Evolutionary conservation across 2,113 vertebrate species (phyloP).

Genomic region (Nestor notabilis): DNA sequence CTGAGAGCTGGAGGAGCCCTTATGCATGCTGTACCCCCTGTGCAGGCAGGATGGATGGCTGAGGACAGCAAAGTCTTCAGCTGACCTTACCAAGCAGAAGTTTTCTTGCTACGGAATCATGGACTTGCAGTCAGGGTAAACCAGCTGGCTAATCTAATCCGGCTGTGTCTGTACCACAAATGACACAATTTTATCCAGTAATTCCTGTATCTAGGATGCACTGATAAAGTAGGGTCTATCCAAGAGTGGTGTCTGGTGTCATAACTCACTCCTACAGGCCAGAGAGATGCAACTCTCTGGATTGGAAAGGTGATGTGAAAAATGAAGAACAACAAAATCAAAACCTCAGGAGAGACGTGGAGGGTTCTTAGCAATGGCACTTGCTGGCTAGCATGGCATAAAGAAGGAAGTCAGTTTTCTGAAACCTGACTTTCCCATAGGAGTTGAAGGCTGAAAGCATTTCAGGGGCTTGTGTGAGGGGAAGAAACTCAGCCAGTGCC

Average conservation of each 20-base stretch:
- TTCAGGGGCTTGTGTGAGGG: neutral
- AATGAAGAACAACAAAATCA: neutral
- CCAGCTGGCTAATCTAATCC: neutral
- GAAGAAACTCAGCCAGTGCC: neutral
- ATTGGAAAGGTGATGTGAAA: neutral
- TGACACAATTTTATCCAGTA: neutral
- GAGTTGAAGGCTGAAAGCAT: neutral
- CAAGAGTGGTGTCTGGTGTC: neutral
- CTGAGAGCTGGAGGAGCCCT: neutral
- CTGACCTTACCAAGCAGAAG: neutral
- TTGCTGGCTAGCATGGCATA: neutral
- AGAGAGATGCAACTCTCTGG: neutral
- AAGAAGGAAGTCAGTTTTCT: neutral
- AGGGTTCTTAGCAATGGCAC: neutral
- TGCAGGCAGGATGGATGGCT: neutral
- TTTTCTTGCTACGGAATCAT: neutral
- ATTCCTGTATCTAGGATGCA: neutral
- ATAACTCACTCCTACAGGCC: neutral
- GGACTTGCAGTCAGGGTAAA: neutral
- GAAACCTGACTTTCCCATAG: neutral
- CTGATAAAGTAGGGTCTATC: neutral
- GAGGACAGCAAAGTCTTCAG: neutral
- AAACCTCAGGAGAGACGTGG: neutral
- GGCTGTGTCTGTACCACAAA: neutral
- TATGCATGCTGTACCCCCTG: rapidly evolving